Evolutionary conservation across 2,797 vertebrate genomes (phyloP).

Genomic region (Hozukius guyotensis): DNA sequence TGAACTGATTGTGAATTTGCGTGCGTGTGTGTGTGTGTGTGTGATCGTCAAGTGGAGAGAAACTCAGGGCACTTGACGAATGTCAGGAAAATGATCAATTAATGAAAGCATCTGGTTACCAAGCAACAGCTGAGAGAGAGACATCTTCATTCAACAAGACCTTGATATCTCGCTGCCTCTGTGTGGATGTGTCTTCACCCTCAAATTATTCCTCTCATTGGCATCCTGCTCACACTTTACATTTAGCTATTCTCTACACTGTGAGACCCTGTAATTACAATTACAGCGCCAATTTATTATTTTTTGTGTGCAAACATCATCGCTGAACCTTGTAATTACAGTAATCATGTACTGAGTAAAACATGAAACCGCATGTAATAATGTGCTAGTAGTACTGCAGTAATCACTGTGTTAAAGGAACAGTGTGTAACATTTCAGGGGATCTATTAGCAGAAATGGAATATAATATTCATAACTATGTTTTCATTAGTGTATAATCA

Average conservation of each 20-base stretch:
- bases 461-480: no score
- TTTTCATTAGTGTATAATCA: no score
- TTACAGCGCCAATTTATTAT: conserved; percentile 32
- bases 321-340: conserved; percentile 38
- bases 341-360: conserved; percentile 49
- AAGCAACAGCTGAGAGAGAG: conserved; percentile 80
- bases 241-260: conserved; percentile 20
- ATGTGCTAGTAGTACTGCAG: not conserved
- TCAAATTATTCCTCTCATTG: conserved; percentile 42
- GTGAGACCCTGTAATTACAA: conserved; percentile 59
- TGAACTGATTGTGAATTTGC: conserved; percentile 34
- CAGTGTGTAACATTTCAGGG: no score
- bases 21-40: not conserved
- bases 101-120: conserved; percentile 81
- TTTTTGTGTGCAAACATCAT: conserved; percentile 52
- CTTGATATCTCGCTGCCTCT: conserved; percentile 48
- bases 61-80: conserved; percentile 56
- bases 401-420: not conserved
- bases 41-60: conserved; percentile 32
- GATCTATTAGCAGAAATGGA: no score
- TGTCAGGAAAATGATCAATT: conserved; percentile 72
- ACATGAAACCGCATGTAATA: conserved; percentile 23
- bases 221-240: conserved; percentile 35
- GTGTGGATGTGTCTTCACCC: conserved; percentile 36
- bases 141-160: conserved; percentile 63